A percentile compares a stretch with the other conserved stretches of the same genome.
phyloP scores from a whole-genome alignment of 2,797 vertebrate genomes.

The Parauchenoglanis ngamensis region DNA sequence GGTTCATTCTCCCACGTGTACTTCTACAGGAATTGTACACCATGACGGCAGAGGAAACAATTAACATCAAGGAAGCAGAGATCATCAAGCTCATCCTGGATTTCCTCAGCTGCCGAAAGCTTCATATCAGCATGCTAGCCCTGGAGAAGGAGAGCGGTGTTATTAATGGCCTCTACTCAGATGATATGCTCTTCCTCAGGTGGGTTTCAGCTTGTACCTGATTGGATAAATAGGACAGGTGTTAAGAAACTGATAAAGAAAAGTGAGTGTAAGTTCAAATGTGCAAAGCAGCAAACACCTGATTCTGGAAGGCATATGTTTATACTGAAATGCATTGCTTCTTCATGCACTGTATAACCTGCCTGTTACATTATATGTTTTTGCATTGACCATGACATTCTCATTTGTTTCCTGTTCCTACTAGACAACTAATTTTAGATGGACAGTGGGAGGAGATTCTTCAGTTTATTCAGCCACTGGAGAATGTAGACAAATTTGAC shows the following conservation, averaged over 20 bases:
- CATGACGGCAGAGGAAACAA: conserved; percentile 96
- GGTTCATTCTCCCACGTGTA: background rate
- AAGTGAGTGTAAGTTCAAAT: no score
- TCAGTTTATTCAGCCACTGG: conserved; percentile 96
- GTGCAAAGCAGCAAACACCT: background rate
- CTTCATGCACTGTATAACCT: background rate
- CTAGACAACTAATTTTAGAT: conserved; percentile 91
- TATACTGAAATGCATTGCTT: background rate
- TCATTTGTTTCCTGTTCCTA: background rate
- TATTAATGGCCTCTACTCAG: conserved; percentile 96
- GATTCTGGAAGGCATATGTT: background rate
- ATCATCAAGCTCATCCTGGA: conserved; percentile 95
- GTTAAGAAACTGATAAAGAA: background rate
- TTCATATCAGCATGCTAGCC: conserved; percentile 97
- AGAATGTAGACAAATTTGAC: conserved; percentile 97
- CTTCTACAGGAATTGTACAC: conserved; percentile 54
- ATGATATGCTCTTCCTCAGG: conserved; percentile 99
- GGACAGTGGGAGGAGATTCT: conserved; percentile 98
- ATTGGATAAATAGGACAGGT: background rate
- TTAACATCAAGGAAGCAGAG: conserved; percentile 95
- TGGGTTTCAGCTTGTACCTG: conserved; percentile 58
- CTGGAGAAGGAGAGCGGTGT: conserved; percentile 95
- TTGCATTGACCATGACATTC: background rate
- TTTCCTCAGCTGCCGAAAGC: conserved; percentile 92
- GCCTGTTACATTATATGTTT: background rate